Base-by-base conservation (phyloP, 2,113 vertebrate species). In the Tiliqua scincoides region DNA sequence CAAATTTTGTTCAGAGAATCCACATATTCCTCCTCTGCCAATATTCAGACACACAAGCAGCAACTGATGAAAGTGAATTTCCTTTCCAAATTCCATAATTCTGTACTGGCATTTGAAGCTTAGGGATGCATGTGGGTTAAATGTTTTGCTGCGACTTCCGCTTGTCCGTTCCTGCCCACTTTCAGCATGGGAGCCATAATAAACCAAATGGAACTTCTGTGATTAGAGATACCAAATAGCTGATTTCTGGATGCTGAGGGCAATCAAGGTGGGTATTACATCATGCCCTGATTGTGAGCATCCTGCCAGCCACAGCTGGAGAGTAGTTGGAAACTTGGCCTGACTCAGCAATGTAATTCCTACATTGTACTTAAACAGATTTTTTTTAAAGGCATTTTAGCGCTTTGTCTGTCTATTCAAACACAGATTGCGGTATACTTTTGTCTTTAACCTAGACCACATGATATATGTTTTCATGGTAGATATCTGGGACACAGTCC, bases 401-500 rank as follows among this genome's bases (percentile, higher is more conserved):
- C 62, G 4, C 37, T 72, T 43, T 79, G 32, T 14, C 71, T 71
- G 32, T 72, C 14, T 48, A 27, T 63, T 43, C 35, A 62, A 62
- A 27, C 57, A 63, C 35, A 21, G 12, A 2, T 79, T 79, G 79
- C 57, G 18, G 37, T 63, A 35, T 3, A 63, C 27, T 30, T 61
- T 72, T 80, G 57, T 32, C 37, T 48, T 61, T 67, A 43, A 30
- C 63, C 18, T 85, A 70, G 6, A 48, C 79, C 88, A 63, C 63
- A 67, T n/a, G 71, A 61, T 15, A n/a, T n/a, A 59, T 80, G 54
- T 87, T 17, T 88, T 43, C 68, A 52, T 23, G 25, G 6, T 5
- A 73, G 68, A 1, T 75, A 37, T 52, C 87, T 75, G 25, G 81
- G 82, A 79, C 68, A 65, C 62, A 32, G 59, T 54, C 65, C 85